These are phyloP conservation scores for Caenorhabditis angaria DNA, from an alignment of 2,888 invertebrate genomes.

Conservation along the genomic window DNA sequence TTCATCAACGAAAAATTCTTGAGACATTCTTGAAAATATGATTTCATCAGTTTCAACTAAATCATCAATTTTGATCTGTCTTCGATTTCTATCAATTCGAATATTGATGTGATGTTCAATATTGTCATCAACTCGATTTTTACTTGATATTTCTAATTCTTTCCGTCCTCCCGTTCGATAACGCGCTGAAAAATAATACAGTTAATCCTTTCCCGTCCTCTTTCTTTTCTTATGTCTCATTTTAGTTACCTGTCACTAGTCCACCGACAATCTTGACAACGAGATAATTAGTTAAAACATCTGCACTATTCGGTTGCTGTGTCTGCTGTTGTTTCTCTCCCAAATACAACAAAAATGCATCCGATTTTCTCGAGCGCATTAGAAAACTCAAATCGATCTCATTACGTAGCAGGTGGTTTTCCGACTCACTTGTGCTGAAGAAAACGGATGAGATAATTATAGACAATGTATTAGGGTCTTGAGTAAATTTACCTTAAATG, in stretches of 20 bases:
- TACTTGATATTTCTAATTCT: conserved; percentile 32
- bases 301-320: conserved; percentile 19
- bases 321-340: conserved; percentile 54
- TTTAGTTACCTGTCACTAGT: conserved; percentile 46
- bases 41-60: conserved; percentile 46
- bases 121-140: conserved; percentile 59
- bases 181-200: conserved; percentile 31
- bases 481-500: conserved; percentile 29
- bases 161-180: conserved; percentile 42
- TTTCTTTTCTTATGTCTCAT: too few relatives aligned
- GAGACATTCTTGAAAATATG: conserved; percentile 58
- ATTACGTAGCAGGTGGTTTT: conserved; percentile 49
- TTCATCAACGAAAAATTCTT: conserved; percentile 65
- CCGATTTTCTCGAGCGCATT: conserved; percentile 51
- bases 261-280: conserved; percentile 48
- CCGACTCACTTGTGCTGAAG: conserved; percentile 42
- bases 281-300: conserved; percentile 54
- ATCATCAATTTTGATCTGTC: conserved; percentile 55
- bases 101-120: conserved; percentile 56
- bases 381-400: conserved; percentile 61
- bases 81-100: conserved; percentile 34
- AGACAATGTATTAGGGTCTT: background rate
- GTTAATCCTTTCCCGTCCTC: background rate
- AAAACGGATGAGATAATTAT: conserved; percentile 7
- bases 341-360: conserved; percentile 56